These are phyloP conservation scores for Eidolon helvum DNA, from an alignment of 2,113 vertebrate species.

Conservation along the genomic window DNA sequence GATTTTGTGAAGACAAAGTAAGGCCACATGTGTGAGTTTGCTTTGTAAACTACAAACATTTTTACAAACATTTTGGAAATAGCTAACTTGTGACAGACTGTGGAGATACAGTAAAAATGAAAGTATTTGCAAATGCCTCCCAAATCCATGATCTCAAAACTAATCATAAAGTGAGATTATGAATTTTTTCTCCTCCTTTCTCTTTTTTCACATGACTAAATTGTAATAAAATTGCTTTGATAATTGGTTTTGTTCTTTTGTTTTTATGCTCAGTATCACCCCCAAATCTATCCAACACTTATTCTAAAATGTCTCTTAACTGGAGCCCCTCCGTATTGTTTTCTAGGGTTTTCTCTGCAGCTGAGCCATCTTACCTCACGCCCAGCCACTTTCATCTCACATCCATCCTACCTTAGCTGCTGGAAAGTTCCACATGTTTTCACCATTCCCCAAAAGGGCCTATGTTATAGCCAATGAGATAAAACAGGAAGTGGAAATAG, in stretches of 20 bases:
- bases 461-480: neutral
- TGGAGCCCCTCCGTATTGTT: neutral
- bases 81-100: neutral
- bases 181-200: neutral
- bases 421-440: neutral
- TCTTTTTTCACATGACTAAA: neutral
- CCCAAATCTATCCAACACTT: neutral
- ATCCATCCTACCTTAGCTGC: neutral
- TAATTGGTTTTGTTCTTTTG: neutral
- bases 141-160: neutral
- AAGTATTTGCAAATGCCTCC: neutral
- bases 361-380: neutral
- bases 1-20: neutral
- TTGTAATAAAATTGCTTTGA: neutral
- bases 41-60: neutral
- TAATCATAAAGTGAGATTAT: neutral
- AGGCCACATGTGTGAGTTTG: neutral
- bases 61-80: neutral
- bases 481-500: constrained; percentile 22
- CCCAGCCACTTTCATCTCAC: neutral
- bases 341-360: neutral
- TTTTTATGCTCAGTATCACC: neutral
- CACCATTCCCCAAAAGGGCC: neutral
- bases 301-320: neutral
- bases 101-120: neutral